Evolutionary conservation across 1,140 invertebrate species (phyloP), one percentile per base, ranked within the genome.

Genomic region (Ceratosolen solmsi): DNA sequence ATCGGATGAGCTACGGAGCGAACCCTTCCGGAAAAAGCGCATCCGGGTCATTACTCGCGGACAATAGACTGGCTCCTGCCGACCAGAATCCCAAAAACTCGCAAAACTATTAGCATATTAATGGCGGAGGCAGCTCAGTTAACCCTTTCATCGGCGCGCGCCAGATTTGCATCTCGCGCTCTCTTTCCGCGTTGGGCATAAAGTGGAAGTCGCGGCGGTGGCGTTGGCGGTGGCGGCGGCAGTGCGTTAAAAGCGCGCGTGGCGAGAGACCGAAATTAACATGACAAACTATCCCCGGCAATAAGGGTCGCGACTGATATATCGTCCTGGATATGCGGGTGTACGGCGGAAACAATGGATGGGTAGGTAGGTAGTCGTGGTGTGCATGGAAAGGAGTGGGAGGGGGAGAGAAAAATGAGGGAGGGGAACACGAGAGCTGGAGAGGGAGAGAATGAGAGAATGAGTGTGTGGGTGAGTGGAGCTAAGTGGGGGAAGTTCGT

Each of bases 31-130:
- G 90, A 91, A 92, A 91, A 91, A 91, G 88, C 88, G 85, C 91
- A 91, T 90, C 87, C 89, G 89, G 90, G 90, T 92, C 91, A 92
- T 92, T 92, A 92, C 88, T 85, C 87, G 82, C 75, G 84, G 84
- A 91, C 91, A 91, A 92, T 91, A 46, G 38, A n/a, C 27, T n/a
- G 36, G 27, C 38, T 56, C 60, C 49, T 90, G 88, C 90, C 90
- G 89, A 89, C 88, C 85, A 87, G 89, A 90, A 90, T 91, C 89
- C 49, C 82, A 58, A 87, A 91, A 90, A 91, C 89, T 92, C 89
- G 89, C 76, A 89, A 90, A 91, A 90, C 91, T 92, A 92, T 92
- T 92, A 92, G 90, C 91, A 92, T 92, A 92, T 92, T 92, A 92
- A 92, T 92, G 90, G 89, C 84, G 86, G 90, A 86, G 90, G 88